Percentiles rank a stretch among this genome's conserved stretches.
Conservation (phyloP, 2,888 invertebrate genomes). For the Periphyllus acericola region DNA sequence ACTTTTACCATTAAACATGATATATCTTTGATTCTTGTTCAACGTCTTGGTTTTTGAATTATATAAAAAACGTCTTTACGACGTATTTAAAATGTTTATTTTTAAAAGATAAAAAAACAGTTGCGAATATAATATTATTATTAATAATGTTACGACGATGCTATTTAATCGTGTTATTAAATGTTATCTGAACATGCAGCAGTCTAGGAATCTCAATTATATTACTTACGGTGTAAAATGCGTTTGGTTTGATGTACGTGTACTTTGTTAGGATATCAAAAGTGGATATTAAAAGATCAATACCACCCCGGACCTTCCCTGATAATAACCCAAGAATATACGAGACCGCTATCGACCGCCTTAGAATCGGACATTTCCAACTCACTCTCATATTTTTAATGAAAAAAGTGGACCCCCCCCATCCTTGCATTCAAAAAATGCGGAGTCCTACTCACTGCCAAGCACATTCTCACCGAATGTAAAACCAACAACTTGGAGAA, state of each 20-base stretch:
- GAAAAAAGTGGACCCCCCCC: too few relatives aligned
- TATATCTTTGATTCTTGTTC: not conserved
- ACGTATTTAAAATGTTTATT: not conserved
- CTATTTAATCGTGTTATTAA: not conserved
- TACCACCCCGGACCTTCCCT: too few relatives aligned
- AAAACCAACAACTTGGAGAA: too few relatives aligned
- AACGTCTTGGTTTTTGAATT: not conserved
- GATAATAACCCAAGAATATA: too few relatives aligned
- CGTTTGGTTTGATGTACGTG: not conserved
- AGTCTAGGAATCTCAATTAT: not conserved
- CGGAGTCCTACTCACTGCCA: too few relatives aligned
- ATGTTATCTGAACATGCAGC: not conserved
- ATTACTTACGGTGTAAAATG: not conserved
- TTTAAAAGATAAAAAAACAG: not conserved
- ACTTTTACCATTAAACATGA: constrained; percentile 4
- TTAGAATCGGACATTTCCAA: too few relatives aligned
- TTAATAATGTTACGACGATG: not conserved
- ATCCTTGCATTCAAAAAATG: too few relatives aligned
- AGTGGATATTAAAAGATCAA: not conserved
- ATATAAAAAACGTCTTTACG: not conserved
- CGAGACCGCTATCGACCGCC: too few relatives aligned
- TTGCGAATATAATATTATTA: not conserved
- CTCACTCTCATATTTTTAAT: too few relatives aligned
- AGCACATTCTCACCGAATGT: too few relatives aligned
- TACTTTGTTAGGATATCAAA: not conserved